These are phyloP conservation scores for Esox niger DNA, from an alignment of 2,113 vertebrate genomes.

Conservation along the genomic window DNA sequence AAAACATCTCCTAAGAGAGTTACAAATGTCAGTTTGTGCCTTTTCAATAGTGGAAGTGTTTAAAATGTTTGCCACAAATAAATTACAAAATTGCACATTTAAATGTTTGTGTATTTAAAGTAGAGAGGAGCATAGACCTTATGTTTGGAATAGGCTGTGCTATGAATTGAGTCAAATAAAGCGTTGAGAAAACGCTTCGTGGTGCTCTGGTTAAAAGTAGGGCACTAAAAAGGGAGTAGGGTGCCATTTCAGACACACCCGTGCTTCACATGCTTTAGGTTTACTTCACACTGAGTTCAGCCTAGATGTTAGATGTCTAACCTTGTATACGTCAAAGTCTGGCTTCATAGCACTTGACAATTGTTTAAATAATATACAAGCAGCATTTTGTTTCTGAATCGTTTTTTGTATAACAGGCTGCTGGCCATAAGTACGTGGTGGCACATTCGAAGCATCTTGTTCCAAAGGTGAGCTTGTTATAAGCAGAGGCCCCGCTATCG, in stretches of 20 bases:
- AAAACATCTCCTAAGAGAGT: not conserved
- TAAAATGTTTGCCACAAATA: not conserved
- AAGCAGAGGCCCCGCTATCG: not conserved
- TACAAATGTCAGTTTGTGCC: not conserved
- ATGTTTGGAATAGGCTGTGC: not conserved
- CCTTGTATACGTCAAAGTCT: not conserved
- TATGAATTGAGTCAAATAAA: not conserved
- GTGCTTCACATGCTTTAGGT: not conserved
- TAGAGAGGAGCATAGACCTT: not conserved
- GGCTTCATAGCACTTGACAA: not conserved
- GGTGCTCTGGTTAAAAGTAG: too few relatives aligned
- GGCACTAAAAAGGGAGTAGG: too few relatives aligned
- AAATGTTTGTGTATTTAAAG: not conserved
- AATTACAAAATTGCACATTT: not conserved
- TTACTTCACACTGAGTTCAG: not conserved
- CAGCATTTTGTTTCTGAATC: not conserved
- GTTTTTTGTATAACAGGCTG: not conserved
- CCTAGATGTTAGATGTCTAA: too few relatives aligned
- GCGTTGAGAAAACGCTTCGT: not conserved
- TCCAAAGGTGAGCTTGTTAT: not conserved
- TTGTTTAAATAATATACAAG: not conserved
- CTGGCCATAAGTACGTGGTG: not conserved
- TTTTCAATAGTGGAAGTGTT: not conserved
- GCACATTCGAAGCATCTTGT: not conserved
- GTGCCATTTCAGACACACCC: too few relatives aligned